phyloP scores from a whole-genome alignment of 2,797 vertebrate genomes.

The Menidia menidia region DNA sequence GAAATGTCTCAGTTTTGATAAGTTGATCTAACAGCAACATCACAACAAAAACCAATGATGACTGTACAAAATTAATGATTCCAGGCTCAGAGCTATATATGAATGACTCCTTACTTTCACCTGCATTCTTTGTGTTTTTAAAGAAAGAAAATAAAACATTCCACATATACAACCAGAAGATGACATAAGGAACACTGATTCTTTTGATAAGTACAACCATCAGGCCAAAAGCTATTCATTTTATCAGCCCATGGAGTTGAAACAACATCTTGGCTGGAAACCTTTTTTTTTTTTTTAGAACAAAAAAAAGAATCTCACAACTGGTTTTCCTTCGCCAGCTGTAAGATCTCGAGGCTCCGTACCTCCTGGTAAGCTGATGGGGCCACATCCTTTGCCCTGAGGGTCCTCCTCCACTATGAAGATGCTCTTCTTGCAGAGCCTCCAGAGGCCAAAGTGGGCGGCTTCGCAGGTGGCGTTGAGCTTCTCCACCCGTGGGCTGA shows the following conservation, averaged over 20 bases:
- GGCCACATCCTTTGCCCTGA: conserved; percentile 84
- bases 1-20: too few relatives aligned
- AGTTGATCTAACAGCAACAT: too few relatives aligned
- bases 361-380: conserved; percentile 92
- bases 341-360: conserved; percentile 50
- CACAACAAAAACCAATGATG: too few relatives aligned
- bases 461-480: conserved; percentile 89
- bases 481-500: conserved; percentile 87
- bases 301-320: neutral
- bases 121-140: neutral
- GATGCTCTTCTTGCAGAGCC: conserved; percentile 91
- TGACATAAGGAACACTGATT: neutral
- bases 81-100: too few relatives aligned
- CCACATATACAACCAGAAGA: neutral
- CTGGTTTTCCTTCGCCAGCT: neutral
- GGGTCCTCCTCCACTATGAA: conserved; percentile 79
- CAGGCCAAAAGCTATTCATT: neutral
- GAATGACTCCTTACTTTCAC: too few relatives aligned
- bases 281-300: neutral
- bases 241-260: neutral
- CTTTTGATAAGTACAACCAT: neutral
- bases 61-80: too few relatives aligned
- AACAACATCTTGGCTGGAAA: neutral
- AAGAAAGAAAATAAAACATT: neutral
- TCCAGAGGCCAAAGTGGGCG: conserved; percentile 96